Base-by-base conservation (phyloP, 2,113 vertebrate species). In the Hystrix brachyura region DNA sequence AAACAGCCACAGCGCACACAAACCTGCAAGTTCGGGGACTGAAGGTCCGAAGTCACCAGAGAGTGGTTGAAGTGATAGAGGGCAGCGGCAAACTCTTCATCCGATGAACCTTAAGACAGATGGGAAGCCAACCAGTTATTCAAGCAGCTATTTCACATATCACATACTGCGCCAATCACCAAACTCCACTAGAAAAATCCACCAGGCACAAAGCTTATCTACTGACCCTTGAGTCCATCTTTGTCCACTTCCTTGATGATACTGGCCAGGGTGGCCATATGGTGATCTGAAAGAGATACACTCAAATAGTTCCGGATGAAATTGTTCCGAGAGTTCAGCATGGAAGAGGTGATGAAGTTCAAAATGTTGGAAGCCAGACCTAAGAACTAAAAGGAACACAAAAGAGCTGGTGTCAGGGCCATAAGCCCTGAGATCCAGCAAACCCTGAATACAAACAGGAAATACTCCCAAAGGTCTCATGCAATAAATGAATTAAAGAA, bases 211-310 rank as follows among this genome's bases (percentile, higher is more conserved):
- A 1, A 23, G n/a, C 78, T n/a, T 29, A 3, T 82, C 84, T 74
- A 97, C 98, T 97, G 90, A 99, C 99, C 99, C 98, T 99, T 99
- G 14, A 99, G 99, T 51, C 99, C 99, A 15, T 99, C 99, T 97
- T 99, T 99, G 98, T 99, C 99, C 96, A 99, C 99, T 34, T 99
- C 99, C 95, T 99, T 99, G 98, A 99, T 99, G 98, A 99, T 99
- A 97, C 99, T 99, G 27, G 99, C 99, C 81, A 99, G 98, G 0
- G 99, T 99, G 72, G 99, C 99, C 99, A 99, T 99, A 98, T 99
- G 99, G 95, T 99, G 99, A 97, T 99, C 99, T 0, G 99, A 99
- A 1, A 99, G 99, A 62, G 99, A 99, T 0, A 99, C 99, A 0
- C 99, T 99, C 98, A 99, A 98, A 98, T 99, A 99, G 98, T 99